Percentiles rank a stretch among this genome's conserved stretches.
Conservation (phyloP, 2,797 vertebrate genomes). For the Cyprinella venusta region DNA sequence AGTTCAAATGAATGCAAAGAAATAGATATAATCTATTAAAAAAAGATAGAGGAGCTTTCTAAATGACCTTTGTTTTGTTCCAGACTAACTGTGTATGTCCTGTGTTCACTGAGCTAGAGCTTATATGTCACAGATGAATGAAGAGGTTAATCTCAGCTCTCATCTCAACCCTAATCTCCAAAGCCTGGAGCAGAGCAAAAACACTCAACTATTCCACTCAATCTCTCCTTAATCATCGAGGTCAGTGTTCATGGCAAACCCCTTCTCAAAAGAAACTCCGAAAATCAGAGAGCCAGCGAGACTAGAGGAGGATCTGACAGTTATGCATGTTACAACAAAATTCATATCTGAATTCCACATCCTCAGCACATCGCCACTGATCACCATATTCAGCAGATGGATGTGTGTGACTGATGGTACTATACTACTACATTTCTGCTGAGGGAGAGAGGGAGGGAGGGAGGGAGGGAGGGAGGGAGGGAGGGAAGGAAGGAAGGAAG, state of each 20-base stretch:
- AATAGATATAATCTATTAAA: background rate
- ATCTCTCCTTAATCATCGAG: slow-evolving; percentile 46
- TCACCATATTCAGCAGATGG: background rate
- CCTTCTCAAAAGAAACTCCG: slow-evolving; percentile 6
- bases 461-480: background rate
- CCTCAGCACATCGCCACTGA: background rate
- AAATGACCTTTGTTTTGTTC: background rate
- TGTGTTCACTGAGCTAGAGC: slow-evolving; percentile 10
- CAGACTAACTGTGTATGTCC: slow-evolving; percentile 11
- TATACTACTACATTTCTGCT: background rate
- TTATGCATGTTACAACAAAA: background rate
- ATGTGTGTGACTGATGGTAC: background rate
- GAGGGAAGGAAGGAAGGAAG: background rate
- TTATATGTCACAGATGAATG: slow-evolving; percentile 38
- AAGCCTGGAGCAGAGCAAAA: slow-evolving; percentile 37
- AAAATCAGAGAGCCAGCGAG: background rate
- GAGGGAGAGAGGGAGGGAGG: background rate
- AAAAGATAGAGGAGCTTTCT: background rate
- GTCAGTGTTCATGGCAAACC: slow-evolving; percentile 54
- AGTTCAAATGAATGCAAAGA: background rate
- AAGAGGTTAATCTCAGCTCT: slow-evolving; percentile 35
- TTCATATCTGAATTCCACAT: background rate
- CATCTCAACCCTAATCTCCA: slow-evolving; percentile 33
- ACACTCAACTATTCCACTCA: slow-evolving; percentile 36
- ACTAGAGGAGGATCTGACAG: slow-evolving; percentile 3